These are phyloP conservation scores for Ornithoptera priamus DNA, from an alignment of 2,888 invertebrate species.

Conservation along the genomic window DNA sequence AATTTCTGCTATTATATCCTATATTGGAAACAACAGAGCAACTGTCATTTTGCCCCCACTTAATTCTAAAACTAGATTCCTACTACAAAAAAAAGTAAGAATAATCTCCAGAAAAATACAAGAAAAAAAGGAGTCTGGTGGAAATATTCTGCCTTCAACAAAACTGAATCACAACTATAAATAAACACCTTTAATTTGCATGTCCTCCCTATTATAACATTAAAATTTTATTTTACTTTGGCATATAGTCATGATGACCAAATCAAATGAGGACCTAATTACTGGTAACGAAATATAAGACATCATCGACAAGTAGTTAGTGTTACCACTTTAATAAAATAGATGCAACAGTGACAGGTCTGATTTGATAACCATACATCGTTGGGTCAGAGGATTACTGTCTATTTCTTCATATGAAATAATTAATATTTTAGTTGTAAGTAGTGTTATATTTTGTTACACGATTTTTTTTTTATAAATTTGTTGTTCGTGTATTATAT, in stretches of 20 bases:
- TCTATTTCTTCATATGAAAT: background rate
- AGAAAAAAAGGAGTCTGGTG: background rate
- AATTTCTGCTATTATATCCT: background rate
- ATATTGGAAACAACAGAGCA: too few species aligned
- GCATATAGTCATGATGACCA: constrained; percentile 15
- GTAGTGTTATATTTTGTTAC: constrained; percentile 18
- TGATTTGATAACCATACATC: constrained; percentile 1
- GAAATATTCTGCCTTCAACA: background rate
- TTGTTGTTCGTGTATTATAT: constrained; percentile 12
- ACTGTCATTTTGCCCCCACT: too few species aligned
- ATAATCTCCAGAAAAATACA: background rate
- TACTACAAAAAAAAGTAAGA: too few species aligned
- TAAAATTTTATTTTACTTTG: background rate
- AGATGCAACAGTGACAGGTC: background rate
- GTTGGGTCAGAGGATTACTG: background rate
- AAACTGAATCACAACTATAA: background rate
- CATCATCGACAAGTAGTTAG: background rate
- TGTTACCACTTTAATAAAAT: background rate
- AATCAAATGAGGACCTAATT: constrained; percentile 10
- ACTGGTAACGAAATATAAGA: background rate
- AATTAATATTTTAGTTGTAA: constrained; percentile 5
- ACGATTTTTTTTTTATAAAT: constrained; percentile 12
- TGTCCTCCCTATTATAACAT: background rate
- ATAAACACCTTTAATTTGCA: background rate
- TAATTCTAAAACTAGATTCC: too few species aligned